These are phyloP conservation scores for Gibbula magus DNA, from an alignment of 2,888 invertebrate species.

Conservation along the genomic window DNA sequence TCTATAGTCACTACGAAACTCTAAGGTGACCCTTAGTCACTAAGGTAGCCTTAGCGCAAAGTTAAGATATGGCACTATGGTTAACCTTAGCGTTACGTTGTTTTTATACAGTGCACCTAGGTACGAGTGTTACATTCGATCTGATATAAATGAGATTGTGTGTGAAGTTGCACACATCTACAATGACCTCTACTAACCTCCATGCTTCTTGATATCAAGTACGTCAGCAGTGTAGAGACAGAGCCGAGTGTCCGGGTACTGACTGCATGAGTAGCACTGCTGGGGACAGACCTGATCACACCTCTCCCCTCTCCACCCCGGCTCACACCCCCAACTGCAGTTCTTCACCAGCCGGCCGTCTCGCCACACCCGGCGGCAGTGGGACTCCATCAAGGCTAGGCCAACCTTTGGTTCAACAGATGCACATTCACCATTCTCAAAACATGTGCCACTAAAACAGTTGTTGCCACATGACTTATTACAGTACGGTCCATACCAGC, in stretches of 20 bases:
- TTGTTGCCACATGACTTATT: not conserved
- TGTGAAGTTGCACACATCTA: not conserved
- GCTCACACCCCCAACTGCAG: not conserved
- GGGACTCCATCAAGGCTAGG: not conserved
- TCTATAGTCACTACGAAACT: not conserved
- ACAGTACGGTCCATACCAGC: not conserved
- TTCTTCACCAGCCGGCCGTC: not conserved
- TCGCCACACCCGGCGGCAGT: not conserved
- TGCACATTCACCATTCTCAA: not conserved
- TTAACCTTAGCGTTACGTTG: not conserved
- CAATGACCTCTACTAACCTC: not conserved
- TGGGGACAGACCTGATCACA: not conserved
- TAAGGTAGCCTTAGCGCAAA: too few species aligned
- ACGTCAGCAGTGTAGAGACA: not conserved
- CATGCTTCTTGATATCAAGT: not conserved
- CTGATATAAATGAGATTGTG: not conserved
- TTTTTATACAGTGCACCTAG: not conserved
- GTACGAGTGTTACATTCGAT: too few species aligned
- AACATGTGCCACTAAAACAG: not conserved
- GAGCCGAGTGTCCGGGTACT: not conserved
- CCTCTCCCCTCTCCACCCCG: slow-evolving; percentile 7
- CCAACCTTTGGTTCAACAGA: not conserved
- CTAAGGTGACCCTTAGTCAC: not conserved
- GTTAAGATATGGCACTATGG: not conserved
- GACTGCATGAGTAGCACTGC: not conserved